Conservation (phyloP, 1,140 invertebrate genomes). For the Dinoponera quadriceps region DNA sequence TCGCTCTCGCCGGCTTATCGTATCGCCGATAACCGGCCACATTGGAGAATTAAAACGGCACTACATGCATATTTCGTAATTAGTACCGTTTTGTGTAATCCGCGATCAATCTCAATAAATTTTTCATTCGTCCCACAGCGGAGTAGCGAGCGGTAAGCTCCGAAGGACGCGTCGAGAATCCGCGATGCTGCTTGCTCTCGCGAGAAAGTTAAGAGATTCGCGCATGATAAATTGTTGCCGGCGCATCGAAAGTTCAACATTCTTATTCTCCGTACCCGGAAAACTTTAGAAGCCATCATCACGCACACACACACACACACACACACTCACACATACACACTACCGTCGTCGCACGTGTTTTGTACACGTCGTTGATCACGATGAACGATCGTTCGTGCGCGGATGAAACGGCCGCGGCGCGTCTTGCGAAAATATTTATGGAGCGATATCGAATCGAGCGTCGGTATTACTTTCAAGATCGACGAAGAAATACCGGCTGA, state of each 20-base stretch:
- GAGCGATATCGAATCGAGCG: constrained; percentile 52
- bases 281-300: neutral
- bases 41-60: constrained; percentile 20
- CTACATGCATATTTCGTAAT: constrained; percentile 38
- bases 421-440: constrained; percentile 70
- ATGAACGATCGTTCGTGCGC: constrained; percentile 54
- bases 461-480: constrained; percentile 8
- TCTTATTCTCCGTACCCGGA: constrained; percentile 18
- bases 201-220: neutral
- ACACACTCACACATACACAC: too few relatives aligned
- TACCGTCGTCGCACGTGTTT: neutral
- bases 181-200: neutral
- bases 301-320: too few relatives aligned
- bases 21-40: constrained; percentile 28
- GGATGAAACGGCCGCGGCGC: neutral
- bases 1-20: neutral
- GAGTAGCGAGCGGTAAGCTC: neutral
- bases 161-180: constrained; percentile 2
- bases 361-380: constrained; percentile 58
- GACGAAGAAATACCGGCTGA: constrained; percentile 33
- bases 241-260: constrained; percentile 38
- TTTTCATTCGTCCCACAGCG: constrained; percentile 7
- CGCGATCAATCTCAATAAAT: constrained; percentile 64
- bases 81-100: constrained; percentile 43
- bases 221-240: constrained; percentile 27